These are phyloP conservation scores for Cylas formicarius DNA, from an alignment of 1,140 invertebrate species.

Conservation along the genomic window DNA sequence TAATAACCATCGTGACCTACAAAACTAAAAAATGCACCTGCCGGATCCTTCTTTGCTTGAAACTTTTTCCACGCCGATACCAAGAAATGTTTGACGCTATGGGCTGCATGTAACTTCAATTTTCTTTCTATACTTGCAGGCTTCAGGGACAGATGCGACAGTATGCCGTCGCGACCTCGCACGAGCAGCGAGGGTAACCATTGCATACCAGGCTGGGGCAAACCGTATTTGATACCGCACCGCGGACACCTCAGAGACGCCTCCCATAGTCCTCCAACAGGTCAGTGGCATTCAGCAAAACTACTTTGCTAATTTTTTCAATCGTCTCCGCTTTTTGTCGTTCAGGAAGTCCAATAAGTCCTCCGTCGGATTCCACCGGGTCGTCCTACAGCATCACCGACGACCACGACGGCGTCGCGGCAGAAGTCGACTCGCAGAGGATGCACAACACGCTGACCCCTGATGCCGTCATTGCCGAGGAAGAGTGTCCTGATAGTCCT, in stretches of 20 bases:
- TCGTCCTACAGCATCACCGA: conserved; percentile 64
- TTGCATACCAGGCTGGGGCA: conserved; percentile 23
- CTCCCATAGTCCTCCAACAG: conserved; percentile 55
- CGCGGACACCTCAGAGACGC: conserved; percentile 51
- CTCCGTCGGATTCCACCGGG: conserved; percentile 59
- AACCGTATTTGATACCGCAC: conserved; percentile 36
- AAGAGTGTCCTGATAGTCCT: conserved; percentile 35
- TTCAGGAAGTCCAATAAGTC: conserved; percentile 53
- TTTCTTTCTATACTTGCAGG: too few relatives aligned
- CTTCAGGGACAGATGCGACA: conserved; percentile 66
- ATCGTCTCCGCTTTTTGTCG: not conserved
- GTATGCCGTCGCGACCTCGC: conserved; percentile 62
- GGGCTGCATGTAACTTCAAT: too few relatives aligned
- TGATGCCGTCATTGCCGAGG: conserved; percentile 49
- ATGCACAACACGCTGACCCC: conserved; percentile 52
- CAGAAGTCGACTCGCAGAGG: conserved; percentile 36
- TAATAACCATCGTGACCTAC: too few relatives aligned
- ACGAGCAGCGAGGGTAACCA: conserved; percentile 55
- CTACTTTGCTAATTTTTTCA: conserved; percentile 1
- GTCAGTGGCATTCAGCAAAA: conserved; percentile 5
- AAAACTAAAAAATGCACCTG: too few relatives aligned
- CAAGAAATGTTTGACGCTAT: too few relatives aligned
- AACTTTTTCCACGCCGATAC: too few relatives aligned
- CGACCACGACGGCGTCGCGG: conserved; percentile 38
- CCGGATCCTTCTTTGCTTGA: too few relatives aligned